Percentiles rank a stretch among this genome's conserved stretches.
Evolutionary conservation across 2,113 vertebrate genomes (phyloP).

Genomic region (Spizaetus ornatus): DNA sequence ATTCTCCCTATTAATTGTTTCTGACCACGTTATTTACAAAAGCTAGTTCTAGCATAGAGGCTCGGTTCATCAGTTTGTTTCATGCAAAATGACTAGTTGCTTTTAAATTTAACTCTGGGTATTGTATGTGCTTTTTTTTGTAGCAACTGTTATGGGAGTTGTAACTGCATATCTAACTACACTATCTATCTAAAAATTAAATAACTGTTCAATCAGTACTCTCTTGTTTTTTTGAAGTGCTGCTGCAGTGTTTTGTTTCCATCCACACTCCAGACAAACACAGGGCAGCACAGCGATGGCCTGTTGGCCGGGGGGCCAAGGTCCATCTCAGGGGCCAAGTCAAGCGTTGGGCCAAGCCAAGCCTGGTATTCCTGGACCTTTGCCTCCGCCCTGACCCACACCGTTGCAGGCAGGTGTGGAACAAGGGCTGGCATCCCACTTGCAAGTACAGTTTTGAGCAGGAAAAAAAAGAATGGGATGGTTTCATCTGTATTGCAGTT

Average conservation of each 20-base stretch:
- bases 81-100: constrained; percentile 34
- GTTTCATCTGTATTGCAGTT: not conserved
- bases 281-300: rapidly evolving
- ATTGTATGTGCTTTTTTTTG: constrained; percentile 62
- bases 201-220: not conserved
- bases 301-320: rapidly evolving
- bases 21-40: constrained; percentile 19
- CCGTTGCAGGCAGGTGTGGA: not conserved
- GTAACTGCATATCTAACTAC: constrained; percentile 34
- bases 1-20: not conserved
- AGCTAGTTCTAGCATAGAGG: constrained; percentile 19
- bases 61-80: constrained; percentile 25
- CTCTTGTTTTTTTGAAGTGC: not conserved
- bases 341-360: too few species aligned
- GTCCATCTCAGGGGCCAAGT: rapidly evolving
- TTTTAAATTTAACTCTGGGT: constrained; percentile 48
- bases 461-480: not conserved
- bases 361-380: not conserved
- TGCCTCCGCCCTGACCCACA: not conserved
- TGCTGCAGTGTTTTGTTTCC: not conserved
- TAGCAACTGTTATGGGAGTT: constrained; percentile 61
- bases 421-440: too few species aligned
- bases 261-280: rapidly evolving
- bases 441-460: not conserved
- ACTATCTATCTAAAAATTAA: constrained; percentile 59